Evolutionary conservation across 1,140 invertebrate species (phyloP).

Genomic region (Drosophila ohnishii): DNA sequence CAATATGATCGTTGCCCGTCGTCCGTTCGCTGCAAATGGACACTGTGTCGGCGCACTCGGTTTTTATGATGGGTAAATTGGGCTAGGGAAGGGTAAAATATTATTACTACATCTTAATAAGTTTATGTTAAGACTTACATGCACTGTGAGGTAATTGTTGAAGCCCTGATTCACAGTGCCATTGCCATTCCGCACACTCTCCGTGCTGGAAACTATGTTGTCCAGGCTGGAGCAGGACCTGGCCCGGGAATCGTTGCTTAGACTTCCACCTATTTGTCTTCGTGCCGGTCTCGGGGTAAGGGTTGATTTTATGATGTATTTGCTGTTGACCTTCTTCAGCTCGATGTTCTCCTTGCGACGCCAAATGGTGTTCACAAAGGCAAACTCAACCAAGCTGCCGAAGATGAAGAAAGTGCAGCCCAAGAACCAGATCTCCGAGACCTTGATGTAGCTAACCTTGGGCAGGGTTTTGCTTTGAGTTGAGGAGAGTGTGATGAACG

Average conservation of each 20-base stretch:
- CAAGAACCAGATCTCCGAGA: slow-evolving; percentile 94
- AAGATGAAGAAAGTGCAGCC: slow-evolving; percentile 93
- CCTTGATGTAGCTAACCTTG: slow-evolving; percentile 95
- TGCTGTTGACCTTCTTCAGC: slow-evolving; percentile 92
- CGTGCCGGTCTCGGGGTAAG: slow-evolving; percentile 89
- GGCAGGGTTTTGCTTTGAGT: slow-evolving; percentile 90
- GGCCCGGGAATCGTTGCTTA: slow-evolving; percentile 84
- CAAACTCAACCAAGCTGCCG: slow-evolving; percentile 93
- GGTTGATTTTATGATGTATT: slow-evolving; percentile 92
- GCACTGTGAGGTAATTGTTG: slow-evolving; percentile 88
- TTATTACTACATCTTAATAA: no score
- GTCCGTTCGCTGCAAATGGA: slow-evolving; percentile 67
- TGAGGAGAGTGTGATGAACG: slow-evolving; percentile 93
- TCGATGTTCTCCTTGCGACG: slow-evolving; percentile 92
- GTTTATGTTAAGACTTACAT: slow-evolving; percentile 48
- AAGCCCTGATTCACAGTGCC: slow-evolving; percentile 70
- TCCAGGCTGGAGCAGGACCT: slow-evolving; percentile 89
- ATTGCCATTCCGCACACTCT: slow-evolving; percentile 75
- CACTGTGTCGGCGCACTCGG: slow-evolving; percentile 69
- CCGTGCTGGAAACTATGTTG: slow-evolving; percentile 79
- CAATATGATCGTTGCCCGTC: slow-evolving; percentile 62
- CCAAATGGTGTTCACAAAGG: slow-evolving; percentile 94
- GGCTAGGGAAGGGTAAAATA: slow-evolving; percentile 21
- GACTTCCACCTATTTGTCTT: slow-evolving; percentile 85
- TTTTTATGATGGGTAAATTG: slow-evolving; percentile 77